Evolutionary conservation across 2,888 invertebrate genomes (phyloP).

Genomic region (Callinectes sapidus): DNA sequence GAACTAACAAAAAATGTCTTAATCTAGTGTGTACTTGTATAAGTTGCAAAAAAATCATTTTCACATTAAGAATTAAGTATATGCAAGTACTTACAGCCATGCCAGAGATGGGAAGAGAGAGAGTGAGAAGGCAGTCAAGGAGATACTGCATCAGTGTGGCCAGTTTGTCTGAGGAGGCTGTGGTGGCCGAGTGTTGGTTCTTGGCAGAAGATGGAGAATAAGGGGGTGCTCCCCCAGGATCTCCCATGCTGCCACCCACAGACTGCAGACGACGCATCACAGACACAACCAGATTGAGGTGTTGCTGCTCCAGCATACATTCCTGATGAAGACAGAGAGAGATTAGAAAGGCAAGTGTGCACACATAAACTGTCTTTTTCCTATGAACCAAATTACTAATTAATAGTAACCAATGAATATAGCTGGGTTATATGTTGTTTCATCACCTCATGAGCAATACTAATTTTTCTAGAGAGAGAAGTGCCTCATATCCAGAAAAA

Average conservation of each 20-base stretch:
- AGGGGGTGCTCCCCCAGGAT: background rate
- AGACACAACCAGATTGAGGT: constrained; percentile 88
- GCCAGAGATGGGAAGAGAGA: constrained; percentile 66
- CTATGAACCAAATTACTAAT: background rate
- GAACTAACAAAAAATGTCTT: background rate
- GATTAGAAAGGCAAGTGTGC: background rate
- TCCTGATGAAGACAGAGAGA: constrained; percentile 79
- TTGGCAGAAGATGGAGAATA: constrained; percentile 35
- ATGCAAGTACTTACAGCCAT: constrained; percentile 57
- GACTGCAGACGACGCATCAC: constrained; percentile 83
- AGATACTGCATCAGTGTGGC: constrained; percentile 67
- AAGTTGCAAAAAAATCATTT: background rate
- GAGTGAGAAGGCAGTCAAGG: constrained; percentile 69
- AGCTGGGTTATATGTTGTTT: no score
- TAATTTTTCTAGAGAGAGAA: no score
- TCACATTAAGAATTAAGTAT: background rate
- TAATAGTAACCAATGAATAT: background rate
- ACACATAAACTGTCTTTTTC: constrained; percentile 73
- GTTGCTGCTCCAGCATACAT: constrained; percentile 91
- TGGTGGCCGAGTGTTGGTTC: constrained; percentile 35
- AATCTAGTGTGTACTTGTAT: background rate
- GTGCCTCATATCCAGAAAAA: no score
- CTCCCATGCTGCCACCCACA: constrained; percentile 49
- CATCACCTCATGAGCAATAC: no score
- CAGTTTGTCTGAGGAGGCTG: constrained; percentile 64